A percentile compares a stretch with the other conserved stretches of the same genome.
These are phyloP conservation scores for Dipodomys merriami DNA, from an alignment of 2,113 vertebrate species.

Conservation along the genomic window DNA sequence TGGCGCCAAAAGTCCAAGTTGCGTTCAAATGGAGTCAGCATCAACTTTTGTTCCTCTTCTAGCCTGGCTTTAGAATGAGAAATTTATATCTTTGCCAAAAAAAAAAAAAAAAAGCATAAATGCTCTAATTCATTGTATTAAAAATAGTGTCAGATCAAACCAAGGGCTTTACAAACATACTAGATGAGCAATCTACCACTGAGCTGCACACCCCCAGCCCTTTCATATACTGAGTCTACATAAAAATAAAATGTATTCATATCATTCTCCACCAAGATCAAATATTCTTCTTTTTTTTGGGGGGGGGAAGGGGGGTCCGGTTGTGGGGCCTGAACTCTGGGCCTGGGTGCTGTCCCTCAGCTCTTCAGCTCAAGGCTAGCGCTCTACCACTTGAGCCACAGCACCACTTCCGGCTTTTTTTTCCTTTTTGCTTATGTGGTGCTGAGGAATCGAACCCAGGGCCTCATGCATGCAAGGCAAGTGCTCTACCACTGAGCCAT, in stretches of 20 bases:
- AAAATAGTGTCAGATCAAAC: background rate
- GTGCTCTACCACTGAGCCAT: too few relatives aligned
- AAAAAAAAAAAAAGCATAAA: constrained; percentile 21
- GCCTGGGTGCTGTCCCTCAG: too few relatives aligned
- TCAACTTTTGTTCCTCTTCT: constrained; percentile 96
- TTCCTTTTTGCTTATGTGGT: too few relatives aligned
- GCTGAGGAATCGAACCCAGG: too few relatives aligned
- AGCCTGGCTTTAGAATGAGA: constrained; percentile 86
- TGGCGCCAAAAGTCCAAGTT: constrained; percentile 99
- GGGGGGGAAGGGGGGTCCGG: too few relatives aligned
- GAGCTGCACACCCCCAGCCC: background rate
- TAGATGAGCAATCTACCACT: background rate
- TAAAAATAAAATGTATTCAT: constrained; percentile 4
- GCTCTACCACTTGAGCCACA: too few relatives aligned
- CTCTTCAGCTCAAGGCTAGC: too few relatives aligned
- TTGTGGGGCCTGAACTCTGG: too few relatives aligned
- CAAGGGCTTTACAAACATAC: background rate
- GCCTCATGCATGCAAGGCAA: too few relatives aligned
- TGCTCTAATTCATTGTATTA: background rate
- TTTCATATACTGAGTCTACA: constrained; percentile 21
- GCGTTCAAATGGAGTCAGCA: constrained; percentile 97
- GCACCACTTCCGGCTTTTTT: too few relatives aligned
- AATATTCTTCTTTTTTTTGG: too few relatives aligned
- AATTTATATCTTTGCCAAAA: constrained; percentile 63
- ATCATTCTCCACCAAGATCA: background rate